These are phyloP conservation scores for Eupithecia abbreviata DNA, from an alignment of 2,888 invertebrate genomes.

Conservation along the genomic window DNA sequence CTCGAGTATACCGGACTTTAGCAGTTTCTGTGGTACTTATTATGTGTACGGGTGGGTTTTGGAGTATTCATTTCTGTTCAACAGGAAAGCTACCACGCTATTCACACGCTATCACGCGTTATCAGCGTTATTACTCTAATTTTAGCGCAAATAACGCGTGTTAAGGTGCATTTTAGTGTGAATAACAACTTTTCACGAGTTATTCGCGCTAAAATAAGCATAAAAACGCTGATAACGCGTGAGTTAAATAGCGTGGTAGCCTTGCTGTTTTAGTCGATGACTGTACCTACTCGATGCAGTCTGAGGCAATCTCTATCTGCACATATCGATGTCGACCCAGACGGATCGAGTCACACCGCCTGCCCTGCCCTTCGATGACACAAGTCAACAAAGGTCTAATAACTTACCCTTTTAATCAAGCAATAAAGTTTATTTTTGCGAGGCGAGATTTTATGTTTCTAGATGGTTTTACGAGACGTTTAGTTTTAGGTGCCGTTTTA, in stretches of 20 bases:
- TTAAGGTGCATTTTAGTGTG: too few species aligned
- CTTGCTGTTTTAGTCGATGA: not conserved
- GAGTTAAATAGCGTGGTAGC: too few species aligned
- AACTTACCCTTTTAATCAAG: slow-evolving; percentile 28
- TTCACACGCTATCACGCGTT: too few species aligned
- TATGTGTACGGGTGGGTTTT: not conserved
- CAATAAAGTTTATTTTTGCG: slow-evolving; percentile 20
- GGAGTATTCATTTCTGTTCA: not conserved
- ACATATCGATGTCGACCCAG: slow-evolving; percentile 45
- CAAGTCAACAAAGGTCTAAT: slow-evolving; percentile 36
- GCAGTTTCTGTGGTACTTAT: not conserved
- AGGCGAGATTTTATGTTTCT: slow-evolving; percentile 11
- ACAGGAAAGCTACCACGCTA: not conserved
- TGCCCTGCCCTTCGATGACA: slow-evolving; percentile 41
- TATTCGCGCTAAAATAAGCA: too few species aligned
- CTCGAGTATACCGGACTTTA: not conserved
- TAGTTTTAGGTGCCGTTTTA: slow-evolving; percentile 33
- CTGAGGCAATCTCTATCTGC: slow-evolving; percentile 41
- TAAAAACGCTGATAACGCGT: too few species aligned
- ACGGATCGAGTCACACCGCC: slow-evolving; percentile 36
- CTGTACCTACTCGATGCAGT: slow-evolving; percentile 46
- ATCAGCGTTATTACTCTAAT: too few species aligned
- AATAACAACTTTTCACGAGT: too few species aligned
- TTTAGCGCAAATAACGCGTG: too few species aligned
- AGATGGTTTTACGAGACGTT: slow-evolving; percentile 15